These are phyloP conservation scores for Alectura lathami DNA, from an alignment of 2,113 vertebrate species.

Conservation along the genomic window DNA sequence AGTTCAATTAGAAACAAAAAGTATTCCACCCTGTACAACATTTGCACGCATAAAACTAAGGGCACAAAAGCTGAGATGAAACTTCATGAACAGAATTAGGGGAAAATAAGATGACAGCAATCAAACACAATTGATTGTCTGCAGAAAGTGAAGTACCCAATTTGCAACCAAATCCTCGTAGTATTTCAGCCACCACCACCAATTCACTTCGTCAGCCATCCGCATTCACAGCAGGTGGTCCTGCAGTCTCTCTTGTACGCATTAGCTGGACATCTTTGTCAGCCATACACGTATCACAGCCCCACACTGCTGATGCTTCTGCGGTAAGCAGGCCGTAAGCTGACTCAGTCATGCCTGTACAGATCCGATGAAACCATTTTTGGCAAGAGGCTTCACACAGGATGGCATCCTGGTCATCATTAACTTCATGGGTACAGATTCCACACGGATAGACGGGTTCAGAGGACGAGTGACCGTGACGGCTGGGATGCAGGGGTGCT, in stretches of 20 bases:
- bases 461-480: conserved; percentile 70
- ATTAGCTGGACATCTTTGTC: conserved; percentile 81
- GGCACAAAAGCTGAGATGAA: conserved; percentile 32
- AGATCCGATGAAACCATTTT: conserved; percentile 87
- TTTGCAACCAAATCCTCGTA: background rate
- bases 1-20: background rate
- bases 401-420: conserved; percentile 86
- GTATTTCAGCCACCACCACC: background rate
- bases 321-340: conserved; percentile 85
- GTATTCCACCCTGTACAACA: conserved; percentile 11
- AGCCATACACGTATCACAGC: conserved; percentile 86
- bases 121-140: conserved; percentile 36
- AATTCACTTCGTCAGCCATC: conserved; percentile 54
- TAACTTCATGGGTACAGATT: conserved; percentile 84
- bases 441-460: conserved; percentile 83
- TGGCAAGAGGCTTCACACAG: conserved; percentile 87
- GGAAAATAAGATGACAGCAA: background rate
- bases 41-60: background rate
- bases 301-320: conserved; percentile 84
- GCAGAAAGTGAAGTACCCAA: conserved; percentile 52
- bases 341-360: conserved; percentile 88
- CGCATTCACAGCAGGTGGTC: conserved; percentile 30
- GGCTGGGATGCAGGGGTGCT: conserved; percentile 66
- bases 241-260: conserved; percentile 72
- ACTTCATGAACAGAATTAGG: background rate